phyloP scores from a whole-genome alignment of 2,113 vertebrate species.

The Lepus timidus region DNA sequence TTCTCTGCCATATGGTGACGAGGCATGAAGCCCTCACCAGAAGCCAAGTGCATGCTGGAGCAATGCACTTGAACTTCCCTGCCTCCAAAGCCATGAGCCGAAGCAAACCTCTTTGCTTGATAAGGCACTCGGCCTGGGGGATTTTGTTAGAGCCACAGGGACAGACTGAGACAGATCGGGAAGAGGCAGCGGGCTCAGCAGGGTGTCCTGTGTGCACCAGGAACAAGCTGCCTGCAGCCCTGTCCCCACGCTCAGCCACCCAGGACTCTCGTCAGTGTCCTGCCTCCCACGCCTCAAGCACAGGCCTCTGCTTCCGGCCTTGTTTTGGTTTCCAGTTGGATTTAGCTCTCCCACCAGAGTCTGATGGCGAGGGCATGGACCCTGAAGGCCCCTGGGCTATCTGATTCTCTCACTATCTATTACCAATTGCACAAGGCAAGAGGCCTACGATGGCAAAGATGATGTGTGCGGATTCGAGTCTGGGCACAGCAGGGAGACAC shows the following conservation, averaged over 20 bases:
- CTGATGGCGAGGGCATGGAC: background rate
- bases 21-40: background rate
- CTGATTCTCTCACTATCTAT: background rate
- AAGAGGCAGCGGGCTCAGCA: background rate
- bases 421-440: background rate
- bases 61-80: background rate
- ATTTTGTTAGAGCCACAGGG: background rate
- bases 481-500: background rate
- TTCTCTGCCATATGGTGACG: background rate
- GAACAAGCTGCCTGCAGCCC: background rate
- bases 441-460: background rate
- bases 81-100: background rate
- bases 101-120: background rate
- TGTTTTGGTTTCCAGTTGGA: background rate
- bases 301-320: background rate
- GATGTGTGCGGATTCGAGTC: background rate
- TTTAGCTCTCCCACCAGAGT: background rate
- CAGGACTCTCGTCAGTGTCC: background rate
- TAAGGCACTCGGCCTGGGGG: background rate
- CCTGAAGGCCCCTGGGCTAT: background rate
- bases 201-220: too few species aligned
- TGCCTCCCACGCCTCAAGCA: background rate
- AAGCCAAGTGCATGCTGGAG: background rate
- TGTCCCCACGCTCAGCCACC: rapidly evolving
- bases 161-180: background rate